Conservation (phyloP, 1,140 invertebrate species). For the Pogonognathellus flavescens region DNA sequence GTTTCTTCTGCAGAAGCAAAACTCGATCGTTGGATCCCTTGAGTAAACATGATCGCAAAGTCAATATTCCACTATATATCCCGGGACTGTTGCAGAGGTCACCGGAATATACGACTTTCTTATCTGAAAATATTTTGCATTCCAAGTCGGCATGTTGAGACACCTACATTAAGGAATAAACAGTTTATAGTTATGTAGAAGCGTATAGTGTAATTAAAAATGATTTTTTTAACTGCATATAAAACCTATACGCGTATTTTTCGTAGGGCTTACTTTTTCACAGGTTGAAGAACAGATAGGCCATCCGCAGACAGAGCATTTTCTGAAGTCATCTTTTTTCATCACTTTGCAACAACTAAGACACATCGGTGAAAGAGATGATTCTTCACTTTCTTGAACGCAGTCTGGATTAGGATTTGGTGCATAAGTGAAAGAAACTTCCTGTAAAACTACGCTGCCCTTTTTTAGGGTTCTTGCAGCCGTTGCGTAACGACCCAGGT, state of each 20-base stretch:
- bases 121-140: conserved; percentile 22
- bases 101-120: neutral
- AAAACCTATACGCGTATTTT: neutral
- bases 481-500: conserved; percentile 73
- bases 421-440: neutral
- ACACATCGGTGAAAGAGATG: neutral
- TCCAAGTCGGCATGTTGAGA: neutral
- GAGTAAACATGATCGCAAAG: neutral
- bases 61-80: neutral
- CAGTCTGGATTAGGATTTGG: neutral
- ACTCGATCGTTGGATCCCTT: neutral
- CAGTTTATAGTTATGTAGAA: too few species aligned
- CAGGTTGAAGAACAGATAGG: neutral
- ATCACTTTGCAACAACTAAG: conserved; percentile 1
- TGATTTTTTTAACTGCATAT: neutral
- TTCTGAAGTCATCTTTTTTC: neutral
- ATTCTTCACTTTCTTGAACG: neutral
- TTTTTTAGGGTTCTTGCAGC: neutral
- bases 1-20: neutral
- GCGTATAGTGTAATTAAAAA: neutral
- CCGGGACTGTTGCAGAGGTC: neutral
- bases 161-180: conserved; percentile 67
- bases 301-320: neutral
- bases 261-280: neutral
- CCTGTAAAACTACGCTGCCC: neutral